Evolutionary conservation across 2,888 invertebrate genomes (phyloP), one percentile per base, ranked within the genome.

Genomic region (Loripinus fragilis): DNA sequence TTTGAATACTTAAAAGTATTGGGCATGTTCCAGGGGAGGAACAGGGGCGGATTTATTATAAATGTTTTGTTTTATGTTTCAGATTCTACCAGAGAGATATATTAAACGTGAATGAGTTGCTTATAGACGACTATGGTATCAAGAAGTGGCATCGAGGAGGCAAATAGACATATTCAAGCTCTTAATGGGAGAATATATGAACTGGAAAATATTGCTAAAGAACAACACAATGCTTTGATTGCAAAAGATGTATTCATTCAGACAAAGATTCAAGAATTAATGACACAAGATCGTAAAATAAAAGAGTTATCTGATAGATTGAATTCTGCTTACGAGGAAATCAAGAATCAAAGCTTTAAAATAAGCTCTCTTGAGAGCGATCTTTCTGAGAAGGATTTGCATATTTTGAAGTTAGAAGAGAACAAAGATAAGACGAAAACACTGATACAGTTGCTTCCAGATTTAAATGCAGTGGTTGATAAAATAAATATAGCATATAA

Each of bases 111-210:
- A n/a, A n/a, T n/a, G n/a, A n/a, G n/a, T n/a, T n/a, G n/a, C n/a
- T n/a, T n/a, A n/a, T n/a, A 45, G 23, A 52, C 28, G 83, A 45
- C 12, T 7, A 91, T 90, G 90, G 81, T 90, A 66, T 88, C 90
- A 28, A 84, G 89, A 76, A 85, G 88, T 7, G 92, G 88, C 73
- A 93, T 93, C 52, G 90, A 93, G 78, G 93, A 93, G 81, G 93
- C 93, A 23, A 93, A 93, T 75, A 89, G 89, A 77, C 93, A 93
- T 77, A 85, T 93, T 35, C 90, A 91, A 72, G 87, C 91, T 30
- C 83, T 93, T 52, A 91, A 93, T 74, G 82, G 87, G 33, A 86
- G 90, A 33, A 90, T 93, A 0, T 78, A 86, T 48, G 92, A 92
- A 75, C 86, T 93, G 38, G 93, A 93, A 86, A 81, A 80, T 12